Percentiles rank a stretch among this genome's conserved stretches.
Conservation (phyloP, 1,140 invertebrate genomes). For the Augochlora pura region DNA sequence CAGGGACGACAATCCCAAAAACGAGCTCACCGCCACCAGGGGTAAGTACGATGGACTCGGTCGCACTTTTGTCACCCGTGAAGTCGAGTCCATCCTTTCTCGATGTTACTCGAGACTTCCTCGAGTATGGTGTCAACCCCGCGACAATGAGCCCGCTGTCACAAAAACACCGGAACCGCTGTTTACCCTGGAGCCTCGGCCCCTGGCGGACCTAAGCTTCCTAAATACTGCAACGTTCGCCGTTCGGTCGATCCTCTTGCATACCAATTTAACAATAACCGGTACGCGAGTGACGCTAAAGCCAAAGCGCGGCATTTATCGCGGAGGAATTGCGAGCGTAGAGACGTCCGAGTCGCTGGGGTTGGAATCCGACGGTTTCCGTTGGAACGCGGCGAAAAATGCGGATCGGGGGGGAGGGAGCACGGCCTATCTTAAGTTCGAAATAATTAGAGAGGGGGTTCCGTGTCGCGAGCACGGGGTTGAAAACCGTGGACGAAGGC, state of each 20-base stretch:
- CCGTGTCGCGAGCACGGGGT: background rate
- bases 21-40: slow-evolving; percentile 35
- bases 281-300: too few species aligned
- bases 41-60: slow-evolving; percentile 39
- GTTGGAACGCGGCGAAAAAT: too few species aligned
- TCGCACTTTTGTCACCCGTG: slow-evolving; percentile 23
- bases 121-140: background rate
- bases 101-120: background rate
- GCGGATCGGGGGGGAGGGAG: too few species aligned
- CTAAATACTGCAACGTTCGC: too few species aligned
- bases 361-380: too few species aligned
- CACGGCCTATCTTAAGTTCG: too few species aligned
- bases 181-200: background rate
- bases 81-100: slow-evolving; percentile 21
- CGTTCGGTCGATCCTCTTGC: too few species aligned
- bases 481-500: slow-evolving; percentile 43
- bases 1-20: slow-evolving; percentile 52
- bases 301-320: too few species aligned
- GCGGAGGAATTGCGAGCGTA: background rate
- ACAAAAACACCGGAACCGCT: background rate
- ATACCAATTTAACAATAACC: too few species aligned
- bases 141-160: background rate
- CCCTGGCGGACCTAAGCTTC: background rate
- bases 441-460: background rate
- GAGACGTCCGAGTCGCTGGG: too few species aligned